A percentile compares a stretch with the other conserved stretches of the same genome.
These are phyloP conservation scores for Serripes groenlandicus DNA, from an alignment of 2,888 invertebrate genomes.

Conservation along the genomic window DNA sequence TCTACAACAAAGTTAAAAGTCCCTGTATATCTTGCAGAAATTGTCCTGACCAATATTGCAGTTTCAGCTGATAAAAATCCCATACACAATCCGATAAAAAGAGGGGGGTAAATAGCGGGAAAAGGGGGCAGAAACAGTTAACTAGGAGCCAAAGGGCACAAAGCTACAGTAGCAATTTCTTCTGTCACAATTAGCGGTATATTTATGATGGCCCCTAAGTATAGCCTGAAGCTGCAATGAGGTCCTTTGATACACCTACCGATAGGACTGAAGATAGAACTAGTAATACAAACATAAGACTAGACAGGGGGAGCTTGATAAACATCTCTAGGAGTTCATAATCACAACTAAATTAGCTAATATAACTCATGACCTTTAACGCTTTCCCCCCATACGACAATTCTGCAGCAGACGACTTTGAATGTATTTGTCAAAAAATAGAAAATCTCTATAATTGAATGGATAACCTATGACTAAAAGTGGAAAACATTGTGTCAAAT, in stretches of 20 bases:
- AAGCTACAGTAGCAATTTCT: conserved; percentile 25
- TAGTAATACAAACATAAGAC: conserved; percentile 6
- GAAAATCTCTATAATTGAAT: no score
- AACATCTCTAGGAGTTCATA: conserved; percentile 22
- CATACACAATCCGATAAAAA: background rate
- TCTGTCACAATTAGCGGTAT: conserved; percentile 25
- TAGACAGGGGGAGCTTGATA: background rate
- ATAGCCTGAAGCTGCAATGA: conserved; percentile 13
- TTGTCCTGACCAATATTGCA: no score
- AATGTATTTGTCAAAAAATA: no score
- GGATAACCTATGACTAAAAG: no score
- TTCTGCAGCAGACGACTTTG: no score
- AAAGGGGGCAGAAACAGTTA: background rate
- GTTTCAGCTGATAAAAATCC: no score
- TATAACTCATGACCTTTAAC: no score
- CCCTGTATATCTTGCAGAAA: no score
- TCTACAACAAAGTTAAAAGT: no score
- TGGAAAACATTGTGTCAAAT: no score
- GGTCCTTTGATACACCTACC: conserved; percentile 17
- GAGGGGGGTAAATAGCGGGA: background rate
- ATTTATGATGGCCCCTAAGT: conserved; percentile 24
- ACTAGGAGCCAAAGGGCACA: conserved; percentile 4
- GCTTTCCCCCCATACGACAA: no score
- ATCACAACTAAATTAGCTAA: no score
- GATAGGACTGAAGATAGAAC: background rate